A percentile compares a stretch with the other conserved stretches of the same genome.
phyloP scores from a whole-genome alignment of 92 coral and sea anemone genomes.

The Actinostola sp. region DNA sequence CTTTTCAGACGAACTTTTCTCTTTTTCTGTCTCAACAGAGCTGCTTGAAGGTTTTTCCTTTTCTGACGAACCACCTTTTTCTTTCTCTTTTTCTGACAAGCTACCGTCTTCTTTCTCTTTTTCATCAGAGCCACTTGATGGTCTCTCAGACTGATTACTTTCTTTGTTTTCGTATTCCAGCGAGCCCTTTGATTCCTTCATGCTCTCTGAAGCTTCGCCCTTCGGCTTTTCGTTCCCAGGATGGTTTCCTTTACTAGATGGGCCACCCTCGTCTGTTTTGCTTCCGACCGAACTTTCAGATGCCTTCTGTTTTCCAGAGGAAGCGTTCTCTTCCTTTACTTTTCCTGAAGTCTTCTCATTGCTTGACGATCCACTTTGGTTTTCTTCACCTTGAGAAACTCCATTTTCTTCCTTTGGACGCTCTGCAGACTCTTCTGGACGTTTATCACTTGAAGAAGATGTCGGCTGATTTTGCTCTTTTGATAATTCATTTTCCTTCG shows the following conservation, averaged over 20 bases:
- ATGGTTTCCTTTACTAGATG: background rate
- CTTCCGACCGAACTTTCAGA: no score
- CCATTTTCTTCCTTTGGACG: background rate
- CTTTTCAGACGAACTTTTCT: no score
- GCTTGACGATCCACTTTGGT: no score
- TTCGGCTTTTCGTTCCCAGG: background rate
- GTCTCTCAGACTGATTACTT: background rate
- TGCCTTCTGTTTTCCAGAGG: no score
- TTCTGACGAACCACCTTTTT: background rate
- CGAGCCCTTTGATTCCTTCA: background rate
- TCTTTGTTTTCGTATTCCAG: background rate
- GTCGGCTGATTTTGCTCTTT: slow-evolving; percentile 12
- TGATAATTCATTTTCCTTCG: background rate
- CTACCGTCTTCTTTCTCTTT: background rate
- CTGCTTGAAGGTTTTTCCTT: background rate
- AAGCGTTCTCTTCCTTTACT: no score
- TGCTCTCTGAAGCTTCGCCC: background rate
- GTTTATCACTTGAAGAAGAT: slow-evolving; percentile 16
- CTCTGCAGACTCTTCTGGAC: background rate
- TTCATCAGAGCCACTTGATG: background rate
- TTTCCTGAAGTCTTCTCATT: no score
- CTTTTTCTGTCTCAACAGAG: no score
- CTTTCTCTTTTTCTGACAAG: slow-evolving; percentile 1
- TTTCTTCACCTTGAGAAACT: background rate
- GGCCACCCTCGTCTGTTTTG: no score